phyloP scores from a whole-genome alignment of 2,888 invertebrate genomes.

The Phytoseiulus persimilis region DNA sequence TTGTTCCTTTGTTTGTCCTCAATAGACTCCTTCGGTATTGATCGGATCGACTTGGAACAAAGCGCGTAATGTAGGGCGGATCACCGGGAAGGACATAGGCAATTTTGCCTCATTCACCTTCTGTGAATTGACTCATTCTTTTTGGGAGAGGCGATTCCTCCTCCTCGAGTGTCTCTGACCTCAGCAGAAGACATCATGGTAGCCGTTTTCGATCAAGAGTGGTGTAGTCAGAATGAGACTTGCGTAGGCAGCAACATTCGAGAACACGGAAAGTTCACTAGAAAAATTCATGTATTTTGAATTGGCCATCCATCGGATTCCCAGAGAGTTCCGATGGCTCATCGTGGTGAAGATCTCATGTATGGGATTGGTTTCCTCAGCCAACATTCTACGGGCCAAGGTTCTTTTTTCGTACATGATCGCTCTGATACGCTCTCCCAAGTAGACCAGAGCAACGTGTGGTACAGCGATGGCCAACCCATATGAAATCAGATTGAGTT shows the following conservation, averaged over 20 bases:
- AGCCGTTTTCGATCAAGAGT: neutral
- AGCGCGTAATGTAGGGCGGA: no score
- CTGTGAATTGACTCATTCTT: no score
- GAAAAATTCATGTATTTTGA: neutral
- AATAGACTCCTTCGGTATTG: no score
- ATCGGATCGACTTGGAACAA: no score
- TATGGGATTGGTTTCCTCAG: neutral
- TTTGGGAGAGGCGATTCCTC: no score
- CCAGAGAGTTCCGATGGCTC: neutral
- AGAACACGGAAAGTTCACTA: neutral
- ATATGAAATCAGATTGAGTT: neutral
- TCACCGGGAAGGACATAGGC: no score
- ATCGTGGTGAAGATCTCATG: neutral
- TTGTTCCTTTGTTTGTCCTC: no score
- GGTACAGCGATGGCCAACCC: neutral
- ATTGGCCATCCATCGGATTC: neutral
- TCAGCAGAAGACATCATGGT: neutral
- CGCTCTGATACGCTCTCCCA: neutral
- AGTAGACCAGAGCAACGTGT: neutral
- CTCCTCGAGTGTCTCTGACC: no score
- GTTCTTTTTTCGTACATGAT: neutral
- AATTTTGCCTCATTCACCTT: no score
- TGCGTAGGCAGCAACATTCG: neutral
- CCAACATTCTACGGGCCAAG: neutral
- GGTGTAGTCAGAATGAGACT: neutral